Evolutionary conservation across 2,113 vertebrate species (phyloP).

Genomic region (Corydoras sp.): DNA sequence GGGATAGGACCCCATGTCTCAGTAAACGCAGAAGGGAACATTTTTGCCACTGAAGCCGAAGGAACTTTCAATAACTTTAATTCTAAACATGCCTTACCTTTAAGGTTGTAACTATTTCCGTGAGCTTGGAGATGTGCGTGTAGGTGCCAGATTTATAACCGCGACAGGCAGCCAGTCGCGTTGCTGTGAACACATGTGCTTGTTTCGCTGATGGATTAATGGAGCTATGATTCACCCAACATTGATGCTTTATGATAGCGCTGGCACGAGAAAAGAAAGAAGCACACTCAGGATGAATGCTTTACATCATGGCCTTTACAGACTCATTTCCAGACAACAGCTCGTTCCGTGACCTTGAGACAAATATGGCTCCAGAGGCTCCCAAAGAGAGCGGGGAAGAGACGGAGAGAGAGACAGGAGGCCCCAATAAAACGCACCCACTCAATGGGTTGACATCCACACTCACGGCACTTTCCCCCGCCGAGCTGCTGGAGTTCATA

Average conservation of each 20-base stretch:
- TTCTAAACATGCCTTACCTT: too few relatives aligned
- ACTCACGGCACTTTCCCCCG: neutral
- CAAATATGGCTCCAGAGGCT: conserved; percentile 18
- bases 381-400: conserved; percentile 9
- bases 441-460: conserved; percentile 10
- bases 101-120: too few relatives aligned
- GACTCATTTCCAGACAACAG: conserved; percentile 46
- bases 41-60: conserved; percentile 10
- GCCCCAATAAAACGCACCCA: conserved; percentile 8
- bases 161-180: conserved; percentile 10
- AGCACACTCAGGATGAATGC: conserved; percentile 30
- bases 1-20: too few relatives aligned
- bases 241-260: conserved; percentile 54
- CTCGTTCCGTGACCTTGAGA: conserved; percentile 48
- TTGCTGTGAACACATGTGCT: conserved; percentile 30
- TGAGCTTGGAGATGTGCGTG: too few relatives aligned
- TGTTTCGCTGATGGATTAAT: conserved; percentile 56
- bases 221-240: conserved; percentile 53
- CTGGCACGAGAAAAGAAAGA: conserved; percentile 53
- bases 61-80: too few relatives aligned
- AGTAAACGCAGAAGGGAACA: neutral
- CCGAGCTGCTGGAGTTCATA: neutral
- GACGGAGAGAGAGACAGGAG: conserved; percentile 9
- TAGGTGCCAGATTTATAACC: neutral
- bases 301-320: conserved; percentile 43